Percentiles rank a stretch among this genome's conserved stretches.
phyloP scores from a whole-genome alignment of 2,888 invertebrate species.

The Myopa testacea region DNA sequence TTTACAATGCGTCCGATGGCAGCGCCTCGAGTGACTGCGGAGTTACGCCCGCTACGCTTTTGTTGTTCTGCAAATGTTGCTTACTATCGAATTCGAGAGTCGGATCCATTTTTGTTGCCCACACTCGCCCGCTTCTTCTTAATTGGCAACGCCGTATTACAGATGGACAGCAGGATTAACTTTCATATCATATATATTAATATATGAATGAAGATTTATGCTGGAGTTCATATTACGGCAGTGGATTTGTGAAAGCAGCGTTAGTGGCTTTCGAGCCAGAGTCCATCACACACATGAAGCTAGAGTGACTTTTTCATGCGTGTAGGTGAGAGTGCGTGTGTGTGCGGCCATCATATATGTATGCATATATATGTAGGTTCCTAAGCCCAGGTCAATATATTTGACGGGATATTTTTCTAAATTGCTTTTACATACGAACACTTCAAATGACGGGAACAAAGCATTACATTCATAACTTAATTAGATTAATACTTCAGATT shows the following conservation, averaged over 20 bases:
- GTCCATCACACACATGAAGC: too few relatives aligned
- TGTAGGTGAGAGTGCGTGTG: background rate
- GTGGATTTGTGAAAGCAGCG: slow-evolving; percentile 10
- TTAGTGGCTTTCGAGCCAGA: slow-evolving; percentile 35
- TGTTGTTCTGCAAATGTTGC: slow-evolving; percentile 5
- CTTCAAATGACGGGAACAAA: background rate
- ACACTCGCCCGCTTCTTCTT: slow-evolving; percentile 2
- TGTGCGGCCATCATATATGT: background rate
- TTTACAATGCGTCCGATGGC: slow-evolving; percentile 41
- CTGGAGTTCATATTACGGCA: slow-evolving; percentile 28
- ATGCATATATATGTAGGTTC: background rate
- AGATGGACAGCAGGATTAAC: slow-evolving; percentile 60
- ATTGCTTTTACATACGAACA: background rate
- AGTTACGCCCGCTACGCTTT: background rate
- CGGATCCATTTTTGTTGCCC: slow-evolving; percentile 28
- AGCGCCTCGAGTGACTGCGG: slow-evolving; percentile 7
- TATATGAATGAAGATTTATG: slow-evolving; percentile 53
- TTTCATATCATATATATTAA: slow-evolving; percentile 64
- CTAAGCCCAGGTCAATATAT: slow-evolving; percentile 5
- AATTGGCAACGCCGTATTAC: slow-evolving; percentile 36
- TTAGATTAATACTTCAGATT: slow-evolving; percentile 8
- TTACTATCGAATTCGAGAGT: slow-evolving; percentile 13
- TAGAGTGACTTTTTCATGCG: slow-evolving; percentile 35
- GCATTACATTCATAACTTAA: background rate
- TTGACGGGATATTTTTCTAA: slow-evolving; percentile 6